phyloP scores from a whole-genome alignment of 2,113 vertebrate species.

The Heterochromis multidens region DNA sequence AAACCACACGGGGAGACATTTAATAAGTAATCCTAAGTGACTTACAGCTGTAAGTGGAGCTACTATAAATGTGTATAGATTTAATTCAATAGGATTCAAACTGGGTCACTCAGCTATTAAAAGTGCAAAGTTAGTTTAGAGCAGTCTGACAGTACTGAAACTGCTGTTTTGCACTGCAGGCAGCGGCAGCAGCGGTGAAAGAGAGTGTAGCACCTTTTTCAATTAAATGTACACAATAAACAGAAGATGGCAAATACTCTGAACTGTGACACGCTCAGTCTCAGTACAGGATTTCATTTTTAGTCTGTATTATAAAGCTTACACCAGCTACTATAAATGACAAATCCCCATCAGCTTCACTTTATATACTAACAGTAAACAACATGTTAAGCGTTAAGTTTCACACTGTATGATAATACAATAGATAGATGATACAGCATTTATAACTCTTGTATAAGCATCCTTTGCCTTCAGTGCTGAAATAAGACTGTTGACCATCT shows the following conservation, averaged over 20 bases:
- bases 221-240: constrained; percentile 43
- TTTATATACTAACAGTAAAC: background rate
- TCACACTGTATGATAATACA: background rate
- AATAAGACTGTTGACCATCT: background rate
- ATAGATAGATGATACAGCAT: background rate
- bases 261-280: background rate
- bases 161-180: constrained; percentile 22
- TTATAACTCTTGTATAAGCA: background rate
- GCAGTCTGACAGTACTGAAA: constrained; percentile 21
- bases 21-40: constrained; percentile 48
- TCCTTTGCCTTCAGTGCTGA: background rate
- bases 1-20: constrained; percentile 30
- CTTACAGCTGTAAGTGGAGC: constrained; percentile 55
- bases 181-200: constrained; percentile 4
- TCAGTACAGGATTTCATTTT: constrained; percentile 7
- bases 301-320: background rate
- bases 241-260: background rate
- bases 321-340: background rate
- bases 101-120: constrained; percentile 66
- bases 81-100: constrained; percentile 64
- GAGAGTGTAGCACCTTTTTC: background rate
- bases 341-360: constrained; percentile 10
- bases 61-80: constrained; percentile 51
- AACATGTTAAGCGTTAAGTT: background rate
- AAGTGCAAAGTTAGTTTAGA: constrained; percentile 51